These are phyloP conservation scores for Enteromius radiatus DNA, from an alignment of 2,797 vertebrate species.

Conservation along the genomic window DNA sequence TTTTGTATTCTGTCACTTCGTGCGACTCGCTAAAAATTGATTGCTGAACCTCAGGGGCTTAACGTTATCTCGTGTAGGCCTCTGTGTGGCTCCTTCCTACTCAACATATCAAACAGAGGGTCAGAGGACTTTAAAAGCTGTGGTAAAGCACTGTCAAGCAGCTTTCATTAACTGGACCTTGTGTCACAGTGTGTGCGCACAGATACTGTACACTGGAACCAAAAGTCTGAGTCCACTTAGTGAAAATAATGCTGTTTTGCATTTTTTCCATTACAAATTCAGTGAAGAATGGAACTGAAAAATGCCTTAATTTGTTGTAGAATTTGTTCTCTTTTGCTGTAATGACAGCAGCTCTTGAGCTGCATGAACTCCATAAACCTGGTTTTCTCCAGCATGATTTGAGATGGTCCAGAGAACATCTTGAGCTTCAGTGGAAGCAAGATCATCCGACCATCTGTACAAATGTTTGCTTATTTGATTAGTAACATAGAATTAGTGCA, in stretches of 20 bases:
- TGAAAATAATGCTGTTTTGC: not conserved
- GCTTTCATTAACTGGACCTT: conserved; percentile 11
- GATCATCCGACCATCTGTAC: not conserved
- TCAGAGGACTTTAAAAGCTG: conserved; percentile 30
- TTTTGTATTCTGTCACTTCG: conserved; percentile 73
- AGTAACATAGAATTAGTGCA: not conserved
- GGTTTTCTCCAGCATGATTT: not conserved
- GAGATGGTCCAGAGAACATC: not conserved
- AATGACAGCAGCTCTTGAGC: not conserved
- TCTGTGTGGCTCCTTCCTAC: conserved; percentile 35
- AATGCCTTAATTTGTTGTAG: not conserved
- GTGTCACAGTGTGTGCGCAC: conserved; percentile 17
- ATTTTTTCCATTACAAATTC: not conserved
- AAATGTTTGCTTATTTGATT: conserved; percentile 3
- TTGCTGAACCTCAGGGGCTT: conserved; percentile 55
- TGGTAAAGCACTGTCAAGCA: conserved; percentile 22
- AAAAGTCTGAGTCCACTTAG: not conserved
- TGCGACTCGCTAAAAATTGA: conserved; percentile 46
- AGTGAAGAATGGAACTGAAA: not conserved
- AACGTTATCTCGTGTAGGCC: conserved; percentile 34
- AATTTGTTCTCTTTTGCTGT: not conserved
- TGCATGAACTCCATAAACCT: not conserved
- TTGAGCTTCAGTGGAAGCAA: not conserved
- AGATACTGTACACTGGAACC: conserved; percentile 1
- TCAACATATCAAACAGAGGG: conserved; percentile 55